Evolutionary conservation across 2,888 invertebrate species (phyloP), one percentile per base, ranked within the genome.

Genomic region (Troides oblongomaculatus): DNA sequence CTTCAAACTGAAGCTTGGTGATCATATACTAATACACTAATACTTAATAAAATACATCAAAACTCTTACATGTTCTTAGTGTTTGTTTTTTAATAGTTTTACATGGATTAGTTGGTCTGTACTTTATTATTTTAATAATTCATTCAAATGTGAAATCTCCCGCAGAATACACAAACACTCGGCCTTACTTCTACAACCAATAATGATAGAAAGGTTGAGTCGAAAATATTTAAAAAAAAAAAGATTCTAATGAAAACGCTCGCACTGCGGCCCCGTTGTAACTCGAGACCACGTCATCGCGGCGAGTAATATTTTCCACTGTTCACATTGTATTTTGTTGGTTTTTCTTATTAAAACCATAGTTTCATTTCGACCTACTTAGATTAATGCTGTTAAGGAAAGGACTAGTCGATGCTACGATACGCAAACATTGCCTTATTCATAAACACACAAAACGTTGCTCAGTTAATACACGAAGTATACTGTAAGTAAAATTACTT

Each of bases 281-380:
- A 70, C 60, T 67, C 61, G 62, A 68, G 75, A 70, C 78, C 80
- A 86, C 88, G 85, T 89, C 87, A 89, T 85, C 82, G 81, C 77
- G 81, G 79, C 80, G 85, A 83, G 86, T 86, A 87, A 89, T 88
- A 89, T 88, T 89, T 90, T 89, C 86, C 88, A 86, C 84, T 80
- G 83, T 80, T 81, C 83, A 84, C 84, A 85, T 86, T 86, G 86
- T 84, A 85, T 87, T 82, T 84, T 89, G 88, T 89, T 89, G 81
- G 82, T 85, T 84, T 86, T 88, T 84, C 84, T 83, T 85, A 86
- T 89, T 88, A 87, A 88, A 89, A 84, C 82, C 81, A 81, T 81
- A 82, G 83, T 84, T 86, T 86, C 84, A 82, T 76, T 78, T 79
- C 80, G 86, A 85, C 86, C 85, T 83, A 84, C 84, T 83, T 84